Percentiles rank a stretch among this genome's conserved stretches.
Conservation (phyloP, 2,888 invertebrate species). For the Thereva nobilitata region DNA sequence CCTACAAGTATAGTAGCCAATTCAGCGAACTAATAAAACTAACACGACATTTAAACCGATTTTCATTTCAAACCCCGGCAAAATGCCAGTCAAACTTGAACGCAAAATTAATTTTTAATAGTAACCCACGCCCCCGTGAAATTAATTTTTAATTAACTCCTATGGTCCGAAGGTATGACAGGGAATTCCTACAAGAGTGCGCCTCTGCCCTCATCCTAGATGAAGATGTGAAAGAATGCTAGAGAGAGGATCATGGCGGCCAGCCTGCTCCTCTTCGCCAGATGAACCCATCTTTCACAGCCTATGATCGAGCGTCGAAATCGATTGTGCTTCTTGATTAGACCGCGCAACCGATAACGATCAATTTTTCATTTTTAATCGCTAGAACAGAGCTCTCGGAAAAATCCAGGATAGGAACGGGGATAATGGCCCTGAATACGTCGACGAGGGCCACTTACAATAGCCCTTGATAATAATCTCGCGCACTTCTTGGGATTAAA, state of each 20-base stretch:
- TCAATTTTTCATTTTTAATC: conserved; percentile 21
- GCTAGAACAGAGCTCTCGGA: not conserved
- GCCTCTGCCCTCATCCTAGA: not conserved
- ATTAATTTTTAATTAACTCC: conserved; percentile 23
- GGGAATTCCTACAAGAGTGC: not conserved
- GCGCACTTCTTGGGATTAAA: conserved; percentile 13
- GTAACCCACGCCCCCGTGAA: conserved; percentile 8
- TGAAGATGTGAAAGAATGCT: not conserved
- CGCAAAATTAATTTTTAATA: conserved; percentile 23
- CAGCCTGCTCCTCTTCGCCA: not conserved
- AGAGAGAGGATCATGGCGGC: not conserved
- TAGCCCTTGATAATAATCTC: conserved; percentile 4
- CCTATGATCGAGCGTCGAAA: conserved; percentile 15
- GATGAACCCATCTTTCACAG: conserved; percentile 12
- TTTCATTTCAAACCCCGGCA: too few relatives aligned
- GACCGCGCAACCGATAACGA: conserved; percentile 12
- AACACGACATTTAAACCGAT: too few relatives aligned
- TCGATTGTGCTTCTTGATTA: conserved; percentile 23
- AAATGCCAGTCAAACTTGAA: not conserved
- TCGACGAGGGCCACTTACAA: not conserved
- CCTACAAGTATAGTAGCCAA: too few relatives aligned
- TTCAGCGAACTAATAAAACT: too few relatives aligned
- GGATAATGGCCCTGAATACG: not conserved
- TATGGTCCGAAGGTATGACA: not conserved
- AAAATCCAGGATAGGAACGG: not conserved